These are phyloP conservation scores for Cheilosia pagana DNA, from an alignment of 2,888 invertebrate genomes.

Conservation along the genomic window DNA sequence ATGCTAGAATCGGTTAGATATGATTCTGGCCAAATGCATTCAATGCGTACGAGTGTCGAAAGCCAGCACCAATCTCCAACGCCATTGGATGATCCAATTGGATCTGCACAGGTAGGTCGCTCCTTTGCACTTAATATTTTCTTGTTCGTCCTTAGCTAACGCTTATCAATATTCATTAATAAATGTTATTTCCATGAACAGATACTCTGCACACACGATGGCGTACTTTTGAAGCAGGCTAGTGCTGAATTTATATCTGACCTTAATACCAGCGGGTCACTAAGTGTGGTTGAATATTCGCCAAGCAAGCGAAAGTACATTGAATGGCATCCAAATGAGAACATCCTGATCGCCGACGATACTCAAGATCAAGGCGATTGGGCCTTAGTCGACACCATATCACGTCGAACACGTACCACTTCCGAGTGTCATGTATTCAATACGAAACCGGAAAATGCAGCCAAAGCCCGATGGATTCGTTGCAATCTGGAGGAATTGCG, in stretches of 20 bases:
- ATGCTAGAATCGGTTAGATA: slow-evolving; percentile 67
- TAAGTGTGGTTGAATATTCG: slow-evolving; percentile 82
- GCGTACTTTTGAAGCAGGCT: slow-evolving; percentile 89
- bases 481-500: slow-evolving; percentile 87
- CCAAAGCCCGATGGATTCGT: slow-evolving; percentile 84
- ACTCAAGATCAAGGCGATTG: slow-evolving; percentile 91
- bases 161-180: background rate
- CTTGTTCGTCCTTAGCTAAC: slow-evolving; percentile 8
- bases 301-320: slow-evolving; percentile 86
- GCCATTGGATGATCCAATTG: slow-evolving; percentile 63
- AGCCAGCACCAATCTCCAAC: slow-evolving; percentile 65
- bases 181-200: slow-evolving; percentile 79
- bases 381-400: slow-evolving; percentile 91
- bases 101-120: slow-evolving; percentile 53
- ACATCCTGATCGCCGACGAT: slow-evolving; percentile 88
- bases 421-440: slow-evolving; percentile 83
- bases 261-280: slow-evolving; percentile 85
- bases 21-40: slow-evolving; percentile 56
- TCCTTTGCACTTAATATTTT: slow-evolving; percentile 4
- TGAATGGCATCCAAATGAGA: slow-evolving; percentile 93
- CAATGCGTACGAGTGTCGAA: slow-evolving; percentile 62
- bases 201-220: slow-evolving; percentile 92
- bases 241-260: slow-evolving; percentile 86
- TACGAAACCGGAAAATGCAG: slow-evolving; percentile 79
- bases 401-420: slow-evolving; percentile 81